Percentiles rank a stretch among this genome's conserved stretches.
Evolutionary conservation across 2,888 invertebrate genomes (phyloP).

Genomic region (Hirtodrosophila alboralis): DNA sequence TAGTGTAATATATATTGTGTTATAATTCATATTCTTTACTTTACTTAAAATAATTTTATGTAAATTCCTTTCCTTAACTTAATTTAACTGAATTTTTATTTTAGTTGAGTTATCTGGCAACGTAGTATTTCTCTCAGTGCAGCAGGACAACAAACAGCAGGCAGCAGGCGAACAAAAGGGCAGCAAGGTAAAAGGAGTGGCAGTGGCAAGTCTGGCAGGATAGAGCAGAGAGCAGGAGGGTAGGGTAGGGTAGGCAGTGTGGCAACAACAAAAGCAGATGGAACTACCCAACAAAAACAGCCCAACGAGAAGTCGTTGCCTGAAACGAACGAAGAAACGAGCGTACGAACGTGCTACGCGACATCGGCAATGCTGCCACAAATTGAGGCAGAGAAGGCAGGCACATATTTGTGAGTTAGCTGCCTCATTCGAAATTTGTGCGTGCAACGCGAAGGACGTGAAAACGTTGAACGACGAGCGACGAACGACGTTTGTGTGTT

Average conservation of each 20-base stretch:
- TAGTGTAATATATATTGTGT: no score
- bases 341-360: no score
- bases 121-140: conserved; percentile 31
- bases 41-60: no score
- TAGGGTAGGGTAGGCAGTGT: not conserved
- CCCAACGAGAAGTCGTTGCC: conserved; percentile 13
- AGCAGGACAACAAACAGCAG: conserved; percentile 8
- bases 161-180: conserved; percentile 37
- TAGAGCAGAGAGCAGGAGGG: not conserved
- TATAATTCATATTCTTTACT: no score
- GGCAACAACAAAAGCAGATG: conserved; percentile 39
- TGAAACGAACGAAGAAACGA: not conserved
- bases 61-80: no score
- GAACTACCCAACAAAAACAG: conserved; percentile 31
- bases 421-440: conserved; percentile 79
- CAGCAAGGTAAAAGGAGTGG: conserved; percentile 43
- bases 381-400: conserved; percentile 20
- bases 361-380: conserved; percentile 21
- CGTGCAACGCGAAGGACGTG: conserved; percentile 81
- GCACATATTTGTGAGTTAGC: conserved; percentile 16
- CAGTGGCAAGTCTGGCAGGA: conserved; percentile 18
- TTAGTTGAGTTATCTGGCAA: no score
- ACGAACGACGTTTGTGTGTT: no score
- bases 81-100: no score
- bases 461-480: conserved; percentile 22